phyloP scores from a whole-genome alignment of 2,113 vertebrate species.

The Python bivittatus region DNA sequence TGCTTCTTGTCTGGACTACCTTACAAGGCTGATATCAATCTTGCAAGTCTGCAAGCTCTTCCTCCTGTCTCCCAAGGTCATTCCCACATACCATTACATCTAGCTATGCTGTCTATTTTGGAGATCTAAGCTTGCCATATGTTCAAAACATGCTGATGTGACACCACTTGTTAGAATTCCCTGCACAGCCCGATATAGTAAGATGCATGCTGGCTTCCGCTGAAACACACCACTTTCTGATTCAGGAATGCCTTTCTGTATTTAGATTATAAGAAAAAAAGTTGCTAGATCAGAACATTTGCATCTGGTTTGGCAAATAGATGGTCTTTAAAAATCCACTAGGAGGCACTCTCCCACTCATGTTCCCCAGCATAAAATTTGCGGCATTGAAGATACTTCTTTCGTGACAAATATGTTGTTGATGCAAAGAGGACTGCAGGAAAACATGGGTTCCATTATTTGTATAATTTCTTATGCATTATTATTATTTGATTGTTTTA shows the following conservation, averaged over 20 bases:
- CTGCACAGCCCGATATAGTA: neutral
- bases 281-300: neutral
- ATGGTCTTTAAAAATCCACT: neutral
- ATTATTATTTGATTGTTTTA: neutral
- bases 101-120: neutral
- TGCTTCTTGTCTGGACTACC: neutral
- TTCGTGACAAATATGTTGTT: neutral
- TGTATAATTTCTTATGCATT: neutral
- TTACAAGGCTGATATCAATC: too few species aligned
- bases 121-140: neutral
- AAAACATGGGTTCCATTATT: neutral
- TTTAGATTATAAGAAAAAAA: neutral
- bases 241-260: neutral
- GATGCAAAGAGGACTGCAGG: neutral
- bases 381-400: neutral
- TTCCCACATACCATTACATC: neutral
- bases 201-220: neutral
- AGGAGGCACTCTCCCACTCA: neutral
- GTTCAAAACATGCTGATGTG: neutral
- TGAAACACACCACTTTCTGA: neutral
- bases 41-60: neutral
- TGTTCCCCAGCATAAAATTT: neutral
- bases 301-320: neutral
- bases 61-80: neutral
- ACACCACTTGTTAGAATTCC: neutral